Conservation (phyloP, 2,797 vertebrate species). For the Falco berigora region DNA sequence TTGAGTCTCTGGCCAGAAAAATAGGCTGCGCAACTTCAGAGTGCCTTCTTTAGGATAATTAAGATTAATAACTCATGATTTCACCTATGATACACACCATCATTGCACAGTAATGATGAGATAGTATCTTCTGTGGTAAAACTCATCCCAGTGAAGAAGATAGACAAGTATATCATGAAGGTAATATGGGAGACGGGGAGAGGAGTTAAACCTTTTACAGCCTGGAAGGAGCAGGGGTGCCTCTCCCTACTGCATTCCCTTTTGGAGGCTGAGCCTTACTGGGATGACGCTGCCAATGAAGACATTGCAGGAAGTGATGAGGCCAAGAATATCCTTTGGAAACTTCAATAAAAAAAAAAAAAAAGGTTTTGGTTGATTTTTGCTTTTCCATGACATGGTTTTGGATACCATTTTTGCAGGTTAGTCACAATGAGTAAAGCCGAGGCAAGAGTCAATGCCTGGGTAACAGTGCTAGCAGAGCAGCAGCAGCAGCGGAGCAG, state of each 20-base stretch:
- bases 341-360: neutral
- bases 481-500: neutral
- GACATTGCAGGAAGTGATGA: neutral
- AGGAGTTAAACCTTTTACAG: neutral
- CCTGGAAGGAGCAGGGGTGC: neutral
- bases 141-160: neutral
- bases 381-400: neutral
- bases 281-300: neutral
- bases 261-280: neutral
- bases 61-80: neutral
- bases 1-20: neutral
- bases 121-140: neutral
- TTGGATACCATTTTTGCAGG: neutral
- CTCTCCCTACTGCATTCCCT: neutral
- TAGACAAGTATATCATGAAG: neutral
- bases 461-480: neutral
- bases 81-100: neutral
- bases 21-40: neutral
- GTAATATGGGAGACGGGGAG: accelerated
- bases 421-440: neutral
- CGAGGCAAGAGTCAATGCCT: neutral
- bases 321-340: neutral
- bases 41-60: neutral
- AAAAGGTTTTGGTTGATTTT: neutral
- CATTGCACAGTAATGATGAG: accelerated